Conservation (phyloP, 2,113 vertebrate genomes). For the Heloderma charlesbogerti region DNA sequence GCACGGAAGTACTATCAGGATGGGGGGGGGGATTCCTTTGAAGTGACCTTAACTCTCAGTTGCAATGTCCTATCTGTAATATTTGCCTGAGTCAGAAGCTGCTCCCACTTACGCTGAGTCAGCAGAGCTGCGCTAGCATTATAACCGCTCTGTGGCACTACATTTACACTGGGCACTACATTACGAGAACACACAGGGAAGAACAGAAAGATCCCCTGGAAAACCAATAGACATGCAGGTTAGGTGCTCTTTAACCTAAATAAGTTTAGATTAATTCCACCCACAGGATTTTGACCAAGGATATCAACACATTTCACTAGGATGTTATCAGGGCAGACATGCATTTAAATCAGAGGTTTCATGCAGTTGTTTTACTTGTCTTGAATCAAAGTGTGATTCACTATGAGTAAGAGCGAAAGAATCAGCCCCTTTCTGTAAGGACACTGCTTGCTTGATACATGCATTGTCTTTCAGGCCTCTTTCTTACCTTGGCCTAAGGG, state of each 20-base stretch:
- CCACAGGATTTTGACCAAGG: not conserved
- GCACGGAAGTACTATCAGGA: not conserved
- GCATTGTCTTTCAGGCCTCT: slow-evolving; percentile 22
- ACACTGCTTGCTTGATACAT: not conserved
- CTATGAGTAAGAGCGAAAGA: not conserved
- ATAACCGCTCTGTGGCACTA: not conserved
- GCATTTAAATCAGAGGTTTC: not conserved
- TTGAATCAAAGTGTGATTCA: slow-evolving; percentile 20
- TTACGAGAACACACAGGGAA: not conserved
- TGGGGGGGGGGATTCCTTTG: too few relatives aligned
- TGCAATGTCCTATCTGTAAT: not conserved
- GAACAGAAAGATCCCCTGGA: not conserved
- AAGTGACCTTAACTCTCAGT: too few relatives aligned
- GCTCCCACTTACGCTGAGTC: slow-evolving; percentile 1
- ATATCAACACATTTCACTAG: not conserved
- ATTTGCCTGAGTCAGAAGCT: not conserved
- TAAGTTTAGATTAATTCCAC: not conserved
- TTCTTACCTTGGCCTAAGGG: slow-evolving; percentile 5
- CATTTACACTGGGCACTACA: not conserved
- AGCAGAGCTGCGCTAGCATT: not conserved
- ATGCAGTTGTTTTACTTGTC: slow-evolving; percentile 5
- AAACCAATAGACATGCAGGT: not conserved
- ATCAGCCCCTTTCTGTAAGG: slow-evolving; percentile 2
- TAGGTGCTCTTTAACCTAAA: not conserved
- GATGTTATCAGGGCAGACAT: not conserved